These are phyloP conservation scores for Brachypodius melanocephalos DNA, from an alignment of 2,113 vertebrate genomes.

Conservation along the genomic window DNA sequence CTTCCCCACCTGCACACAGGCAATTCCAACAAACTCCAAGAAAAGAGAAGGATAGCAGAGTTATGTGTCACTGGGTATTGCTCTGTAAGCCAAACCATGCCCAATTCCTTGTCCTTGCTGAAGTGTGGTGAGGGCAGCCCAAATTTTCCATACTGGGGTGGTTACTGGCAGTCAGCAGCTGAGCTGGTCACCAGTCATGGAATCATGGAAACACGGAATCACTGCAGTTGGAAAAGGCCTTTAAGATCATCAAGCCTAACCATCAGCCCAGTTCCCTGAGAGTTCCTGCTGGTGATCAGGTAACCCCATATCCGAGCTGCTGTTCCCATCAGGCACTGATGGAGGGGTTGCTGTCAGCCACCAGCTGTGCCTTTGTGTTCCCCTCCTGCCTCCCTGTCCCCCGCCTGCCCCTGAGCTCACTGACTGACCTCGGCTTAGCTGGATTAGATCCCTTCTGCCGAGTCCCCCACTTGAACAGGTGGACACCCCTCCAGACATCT, in stretches of 20 bases:
- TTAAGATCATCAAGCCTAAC: not conserved
- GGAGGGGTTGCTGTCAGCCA: not conserved
- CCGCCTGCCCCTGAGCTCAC: not conserved
- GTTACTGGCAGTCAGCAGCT: not conserved
- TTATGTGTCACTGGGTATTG: rapidly evolving
- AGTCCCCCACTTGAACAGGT: not conserved
- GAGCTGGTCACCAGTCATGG: not conserved
- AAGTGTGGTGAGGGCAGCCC: not conserved
- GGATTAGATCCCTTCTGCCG: not conserved
- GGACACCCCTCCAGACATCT: not conserved
- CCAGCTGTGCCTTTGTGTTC: rapidly evolving
- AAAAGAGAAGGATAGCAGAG: not conserved
- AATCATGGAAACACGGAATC: not conserved
- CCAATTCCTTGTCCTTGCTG: not conserved
- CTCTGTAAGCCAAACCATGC: not conserved
- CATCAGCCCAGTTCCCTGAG: not conserved
- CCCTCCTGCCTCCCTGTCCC: not conserved
- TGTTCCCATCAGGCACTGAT: not conserved
- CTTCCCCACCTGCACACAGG: not conserved
- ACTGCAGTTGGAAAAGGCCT: not conserved
- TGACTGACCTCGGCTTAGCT: not conserved
- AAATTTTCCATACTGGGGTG: not conserved
- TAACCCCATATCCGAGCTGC: rapidly evolving
- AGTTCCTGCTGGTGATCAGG: not conserved
- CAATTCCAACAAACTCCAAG: not conserved